A percentile compares a stretch with the other conserved stretches of the same genome.
Evolutionary conservation across 1,140 invertebrate species (phyloP).

Genomic region (Zaprionus tsacasi): DNA sequence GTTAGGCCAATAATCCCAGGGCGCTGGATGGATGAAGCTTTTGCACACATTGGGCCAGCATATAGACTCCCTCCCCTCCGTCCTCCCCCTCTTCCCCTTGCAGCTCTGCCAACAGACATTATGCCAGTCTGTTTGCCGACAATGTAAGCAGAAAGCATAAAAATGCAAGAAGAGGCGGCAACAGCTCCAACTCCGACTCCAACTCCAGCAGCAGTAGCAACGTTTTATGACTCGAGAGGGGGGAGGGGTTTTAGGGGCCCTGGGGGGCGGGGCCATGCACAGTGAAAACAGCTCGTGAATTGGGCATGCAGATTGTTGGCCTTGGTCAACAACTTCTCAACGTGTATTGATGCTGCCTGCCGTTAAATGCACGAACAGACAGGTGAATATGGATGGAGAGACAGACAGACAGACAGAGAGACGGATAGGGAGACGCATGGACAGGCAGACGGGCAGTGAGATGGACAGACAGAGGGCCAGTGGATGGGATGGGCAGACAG

Average conservation of each 20-base stretch:
- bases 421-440: constrained; percentile 16
- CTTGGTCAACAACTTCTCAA: constrained; percentile 52
- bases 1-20: constrained; percentile 25
- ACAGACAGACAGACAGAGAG: neutral
- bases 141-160: constrained; percentile 37
- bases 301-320: constrained; percentile 64
- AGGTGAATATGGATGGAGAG: constrained; percentile 5
- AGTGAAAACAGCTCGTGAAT: constrained; percentile 46
- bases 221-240: constrained; percentile 7
- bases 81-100: too few species aligned
- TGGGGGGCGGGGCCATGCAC: constrained; percentile 2
- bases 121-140: constrained; percentile 27
- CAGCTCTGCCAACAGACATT: neutral
- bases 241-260: neutral
- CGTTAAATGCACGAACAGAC: constrained; percentile 29
- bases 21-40: constrained; percentile 10
- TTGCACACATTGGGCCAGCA: neutral
- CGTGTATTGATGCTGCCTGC: constrained; percentile 18
- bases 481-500: constrained; percentile 19
- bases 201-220: constrained; percentile 5
- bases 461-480: neutral
- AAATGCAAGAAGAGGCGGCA: constrained; percentile 27
- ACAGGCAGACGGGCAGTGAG: neutral
- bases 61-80: neutral
- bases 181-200: neutral